phyloP scores from a whole-genome alignment of 1,140 invertebrate genomes.

The Adoxophyes honmai region DNA sequence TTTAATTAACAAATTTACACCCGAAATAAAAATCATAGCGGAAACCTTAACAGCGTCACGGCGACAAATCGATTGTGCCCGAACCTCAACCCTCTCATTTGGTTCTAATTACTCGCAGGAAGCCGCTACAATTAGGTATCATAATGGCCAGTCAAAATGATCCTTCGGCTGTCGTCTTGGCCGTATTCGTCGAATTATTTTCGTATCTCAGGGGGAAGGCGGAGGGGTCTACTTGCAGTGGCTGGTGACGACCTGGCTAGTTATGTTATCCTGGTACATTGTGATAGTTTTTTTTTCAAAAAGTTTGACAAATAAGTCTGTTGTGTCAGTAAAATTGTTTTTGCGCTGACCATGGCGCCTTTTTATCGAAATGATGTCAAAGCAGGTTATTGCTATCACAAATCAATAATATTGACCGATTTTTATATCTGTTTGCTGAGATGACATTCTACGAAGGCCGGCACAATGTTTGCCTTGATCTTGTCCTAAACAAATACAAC shows the following conservation, averaged over 20 bases:
- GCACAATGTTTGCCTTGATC: neutral
- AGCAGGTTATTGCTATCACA: too few species aligned
- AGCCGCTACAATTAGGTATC: slow-evolving; percentile 59
- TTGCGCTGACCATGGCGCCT: too few species aligned
- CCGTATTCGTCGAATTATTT: slow-evolving; percentile 12
- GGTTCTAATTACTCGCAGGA: slow-evolving; percentile 62
- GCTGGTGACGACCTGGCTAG: slow-evolving; percentile 31
- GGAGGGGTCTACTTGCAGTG: slow-evolving; percentile 31
- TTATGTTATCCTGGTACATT: slow-evolving; percentile 27
- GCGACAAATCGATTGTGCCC: slow-evolving; percentile 54
- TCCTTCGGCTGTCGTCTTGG: slow-evolving; percentile 36
- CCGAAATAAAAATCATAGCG: slow-evolving; percentile 29
- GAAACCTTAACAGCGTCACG: slow-evolving; percentile 61
- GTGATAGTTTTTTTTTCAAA: slow-evolving; percentile 14
- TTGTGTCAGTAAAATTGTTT: too few species aligned
- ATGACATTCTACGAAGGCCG: slow-evolving; percentile 26
- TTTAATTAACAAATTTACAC: slow-evolving; percentile 12
- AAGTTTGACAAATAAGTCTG: too few species aligned
- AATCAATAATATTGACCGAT: neutral
- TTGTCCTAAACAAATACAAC: slow-evolving; percentile 17
- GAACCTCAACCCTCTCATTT: slow-evolving; percentile 58
- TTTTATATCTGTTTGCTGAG: slow-evolving; percentile 23
- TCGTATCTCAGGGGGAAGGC: slow-evolving; percentile 6
- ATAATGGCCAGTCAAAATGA: slow-evolving; percentile 42
- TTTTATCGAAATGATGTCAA: too few species aligned